These are phyloP conservation scores for Orussus abietinus DNA, from an alignment of 1,140 invertebrate species.

Conservation along the genomic window DNA sequence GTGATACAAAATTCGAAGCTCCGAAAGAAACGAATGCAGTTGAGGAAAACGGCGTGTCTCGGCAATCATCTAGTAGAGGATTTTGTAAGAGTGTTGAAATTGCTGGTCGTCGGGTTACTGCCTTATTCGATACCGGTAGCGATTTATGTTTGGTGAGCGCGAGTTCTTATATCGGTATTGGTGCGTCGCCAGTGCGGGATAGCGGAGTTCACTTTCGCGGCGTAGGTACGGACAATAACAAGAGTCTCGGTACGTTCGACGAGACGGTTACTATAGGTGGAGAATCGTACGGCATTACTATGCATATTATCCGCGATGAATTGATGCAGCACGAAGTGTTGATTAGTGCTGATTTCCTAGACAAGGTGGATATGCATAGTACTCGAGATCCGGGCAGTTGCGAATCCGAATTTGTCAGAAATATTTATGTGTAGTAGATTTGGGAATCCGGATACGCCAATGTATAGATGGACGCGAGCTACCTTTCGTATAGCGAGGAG, in stretches of 20 bases:
- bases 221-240: conserved; percentile 11
- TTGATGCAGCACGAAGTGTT: conserved; percentile 14
- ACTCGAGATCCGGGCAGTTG: neutral
- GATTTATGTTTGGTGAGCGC: conserved; percentile 16
- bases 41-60: conserved; percentile 1
- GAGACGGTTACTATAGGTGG: conserved; percentile 14
- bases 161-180: conserved; percentile 15
- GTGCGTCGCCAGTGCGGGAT: conserved; percentile 12
- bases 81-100: too few species aligned
- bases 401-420: neutral
- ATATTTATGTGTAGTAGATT: conserved; percentile 8
- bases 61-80: conserved; percentile 12
- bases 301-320: conserved; percentile 16
- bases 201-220: conserved; percentile 12
- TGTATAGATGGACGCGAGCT: too few species aligned
- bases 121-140: conserved; percentile 19
- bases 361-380: conserved; percentile 3
- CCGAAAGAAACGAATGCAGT: conserved; percentile 10
- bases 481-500: too few species aligned
- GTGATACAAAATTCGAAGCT: conserved; percentile 7
- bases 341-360: conserved; percentile 18
- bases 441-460: conserved; percentile 6
- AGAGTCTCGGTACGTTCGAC: conserved; percentile 10
- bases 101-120: neutral
- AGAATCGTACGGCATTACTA: conserved; percentile 1